A percentile compares a stretch with the other conserved stretches of the same genome.
These are phyloP conservation scores for Nomada hirtipes DNA, from an alignment of 2,888 invertebrate genomes.

Conservation along the genomic window DNA sequence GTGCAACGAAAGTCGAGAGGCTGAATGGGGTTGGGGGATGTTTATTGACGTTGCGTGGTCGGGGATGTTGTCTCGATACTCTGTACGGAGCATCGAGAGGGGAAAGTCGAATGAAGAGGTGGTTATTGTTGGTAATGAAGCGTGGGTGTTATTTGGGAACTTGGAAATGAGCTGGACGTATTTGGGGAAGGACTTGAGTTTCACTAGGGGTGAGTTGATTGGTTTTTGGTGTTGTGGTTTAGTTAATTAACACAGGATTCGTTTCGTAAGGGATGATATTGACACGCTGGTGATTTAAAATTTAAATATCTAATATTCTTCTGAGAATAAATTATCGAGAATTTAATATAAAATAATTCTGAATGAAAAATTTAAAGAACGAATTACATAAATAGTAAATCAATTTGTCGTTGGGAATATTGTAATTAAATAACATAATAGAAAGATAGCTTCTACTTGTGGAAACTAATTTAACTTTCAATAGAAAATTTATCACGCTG, in stretches of 20 bases:
- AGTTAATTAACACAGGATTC: too few species aligned
- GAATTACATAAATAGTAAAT: too few species aligned
- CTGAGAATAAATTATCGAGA: not conserved
- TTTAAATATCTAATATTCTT: not conserved
- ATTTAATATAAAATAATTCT: not conserved
- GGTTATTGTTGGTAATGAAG: not conserved
- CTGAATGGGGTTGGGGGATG: constrained; percentile 6
- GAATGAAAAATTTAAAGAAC: not conserved
- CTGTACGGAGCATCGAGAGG: not conserved
- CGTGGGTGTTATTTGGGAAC: not conserved
- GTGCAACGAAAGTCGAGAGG: constrained; percentile 21
- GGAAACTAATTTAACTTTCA: too few species aligned
- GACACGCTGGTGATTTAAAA: too few species aligned
- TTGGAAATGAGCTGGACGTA: not conserved
- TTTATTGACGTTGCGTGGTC: constrained; percentile 28
- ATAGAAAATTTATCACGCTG: constrained; percentile 16
- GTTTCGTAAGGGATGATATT: too few species aligned
- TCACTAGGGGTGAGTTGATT: too few species aligned
- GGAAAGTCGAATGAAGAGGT: not conserved
- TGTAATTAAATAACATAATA: not conserved
- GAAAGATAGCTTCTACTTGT: too few species aligned
- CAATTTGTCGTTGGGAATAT: not conserved
- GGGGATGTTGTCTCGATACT: constrained; percentile 24
- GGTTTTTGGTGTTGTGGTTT: too few species aligned
- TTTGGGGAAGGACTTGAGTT: too few species aligned